Evolutionary conservation across 2,797 vertebrate genomes (phyloP).

Genomic region (Pteronotus mesoamericanus): DNA sequence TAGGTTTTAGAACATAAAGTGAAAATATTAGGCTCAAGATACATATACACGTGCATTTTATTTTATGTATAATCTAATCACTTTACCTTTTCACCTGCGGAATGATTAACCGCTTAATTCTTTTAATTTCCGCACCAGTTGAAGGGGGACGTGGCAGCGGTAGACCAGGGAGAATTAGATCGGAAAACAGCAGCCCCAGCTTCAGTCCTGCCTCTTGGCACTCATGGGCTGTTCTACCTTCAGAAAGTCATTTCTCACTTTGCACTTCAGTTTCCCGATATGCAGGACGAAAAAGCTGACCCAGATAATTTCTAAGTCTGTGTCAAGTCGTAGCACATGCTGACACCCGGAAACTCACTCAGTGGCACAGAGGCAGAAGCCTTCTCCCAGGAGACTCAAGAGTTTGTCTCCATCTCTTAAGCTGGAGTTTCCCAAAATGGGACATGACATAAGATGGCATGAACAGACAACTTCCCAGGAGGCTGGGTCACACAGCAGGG

Average conservation of each 20-base stretch:
- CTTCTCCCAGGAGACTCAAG: neutral
- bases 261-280: constrained; percentile 1
- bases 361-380: neutral
- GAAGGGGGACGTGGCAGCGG: neutral
- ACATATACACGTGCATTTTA: neutral
- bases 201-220: constrained; percentile 19
- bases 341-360: neutral
- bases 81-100: neutral
- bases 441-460: neutral
- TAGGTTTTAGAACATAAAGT: neutral
- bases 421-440: neutral
- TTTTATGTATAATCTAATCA: neutral
- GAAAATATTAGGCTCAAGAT: neutral
- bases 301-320: neutral
- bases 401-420: neutral
- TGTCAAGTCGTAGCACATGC: neutral
- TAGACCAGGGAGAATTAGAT: neutral
- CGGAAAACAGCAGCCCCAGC: neutral
- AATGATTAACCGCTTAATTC: neutral
- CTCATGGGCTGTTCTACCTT: neutral
- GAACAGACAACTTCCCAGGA: neutral
- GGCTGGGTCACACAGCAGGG: neutral
- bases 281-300: neutral
- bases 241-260: neutral
- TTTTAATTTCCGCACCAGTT: neutral